phyloP scores from a whole-genome alignment of 2,888 invertebrate genomes.

The Plagodis pulveraria region DNA sequence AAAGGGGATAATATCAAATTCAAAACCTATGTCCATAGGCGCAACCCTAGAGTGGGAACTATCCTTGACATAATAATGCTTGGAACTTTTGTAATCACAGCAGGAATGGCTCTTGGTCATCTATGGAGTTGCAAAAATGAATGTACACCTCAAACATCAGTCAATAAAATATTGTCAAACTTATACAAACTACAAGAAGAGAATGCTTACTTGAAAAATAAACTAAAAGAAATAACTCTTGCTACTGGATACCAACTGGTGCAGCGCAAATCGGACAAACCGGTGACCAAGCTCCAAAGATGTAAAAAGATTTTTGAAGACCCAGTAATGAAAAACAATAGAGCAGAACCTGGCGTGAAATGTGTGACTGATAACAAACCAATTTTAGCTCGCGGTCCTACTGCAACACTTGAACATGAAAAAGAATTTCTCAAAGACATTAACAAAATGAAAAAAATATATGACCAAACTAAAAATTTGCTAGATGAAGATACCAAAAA shows the following conservation, averaged over 20 bases:
- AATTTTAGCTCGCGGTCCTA: constrained; percentile 40
- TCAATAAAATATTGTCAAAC: constrained; percentile 78
- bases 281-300: constrained; percentile 58
- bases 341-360: constrained; percentile 60
- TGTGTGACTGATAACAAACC: constrained; percentile 63
- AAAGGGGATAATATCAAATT: constrained; percentile 64
- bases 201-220: constrained; percentile 72
- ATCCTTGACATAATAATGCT: constrained; percentile 77
- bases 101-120: constrained; percentile 79
- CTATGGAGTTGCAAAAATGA: constrained; percentile 81
- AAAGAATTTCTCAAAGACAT: constrained; percentile 66
- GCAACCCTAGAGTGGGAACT: constrained; percentile 77
- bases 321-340: constrained; percentile 60
- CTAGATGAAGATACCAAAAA: constrained; percentile 70
- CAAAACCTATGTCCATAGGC: constrained; percentile 78
- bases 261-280: constrained; percentile 50
- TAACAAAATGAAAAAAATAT: constrained; percentile 64
- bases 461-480: constrained; percentile 74
- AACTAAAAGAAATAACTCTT: constrained; percentile 70
- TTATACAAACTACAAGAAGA: constrained; percentile 80
- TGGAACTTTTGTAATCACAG: constrained; percentile 75
- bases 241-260: constrained; percentile 52
- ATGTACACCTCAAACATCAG: constrained; percentile 65
- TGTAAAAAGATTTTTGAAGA: constrained; percentile 77
- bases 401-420: constrained; percentile 54